Percentiles rank a stretch among this genome's conserved stretches.
These are phyloP conservation scores for Radopholus similis DNA, from an alignment of 1,140 invertebrate species.

Conservation along the genomic window DNA sequence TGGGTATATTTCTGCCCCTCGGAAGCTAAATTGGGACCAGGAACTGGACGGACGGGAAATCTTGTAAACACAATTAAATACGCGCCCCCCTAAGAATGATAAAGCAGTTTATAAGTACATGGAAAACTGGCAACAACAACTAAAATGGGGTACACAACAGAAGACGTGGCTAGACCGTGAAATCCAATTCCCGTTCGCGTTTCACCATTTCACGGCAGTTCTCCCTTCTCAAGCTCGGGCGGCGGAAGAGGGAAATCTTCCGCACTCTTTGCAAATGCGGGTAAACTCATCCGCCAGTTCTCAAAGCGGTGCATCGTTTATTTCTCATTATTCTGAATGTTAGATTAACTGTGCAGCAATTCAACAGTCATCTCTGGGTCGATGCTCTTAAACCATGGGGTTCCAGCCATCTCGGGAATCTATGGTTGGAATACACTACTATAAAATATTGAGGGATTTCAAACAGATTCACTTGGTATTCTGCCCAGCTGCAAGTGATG, in stretches of 20 bases:
- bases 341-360: conserved; percentile 9
- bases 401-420: conserved; percentile 10
- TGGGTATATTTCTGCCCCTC: too few relatives aligned
- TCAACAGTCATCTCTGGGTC: conserved; percentile 25
- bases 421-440: conserved; percentile 1
- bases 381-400: conserved; percentile 28
- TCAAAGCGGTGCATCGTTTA: background rate
- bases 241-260: conserved; percentile 2
- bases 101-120: too few relatives aligned
- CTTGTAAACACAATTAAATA: too few relatives aligned
- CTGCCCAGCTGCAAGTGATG: conserved; percentile 21
- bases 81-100: too few relatives aligned
- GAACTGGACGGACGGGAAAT: too few relatives aligned
- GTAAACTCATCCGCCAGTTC: conserved; percentile 23
- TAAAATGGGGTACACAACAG: too few relatives aligned
- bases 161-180: too few relatives aligned
- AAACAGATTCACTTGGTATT: conserved; percentile 11
- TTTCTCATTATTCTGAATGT: conserved; percentile 6
- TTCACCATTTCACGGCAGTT: background rate
- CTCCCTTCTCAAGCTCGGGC: too few relatives aligned
- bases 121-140: too few relatives aligned
- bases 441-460: background rate
- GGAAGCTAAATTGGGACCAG: too few relatives aligned
- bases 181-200: too few relatives aligned
- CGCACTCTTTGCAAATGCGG: conserved; percentile 6